A percentile compares a stretch with the other conserved stretches of the same genome.
Evolutionary conservation across 1,140 invertebrate species (phyloP).

Genomic region (Acromyrmex echinatior): DNA sequence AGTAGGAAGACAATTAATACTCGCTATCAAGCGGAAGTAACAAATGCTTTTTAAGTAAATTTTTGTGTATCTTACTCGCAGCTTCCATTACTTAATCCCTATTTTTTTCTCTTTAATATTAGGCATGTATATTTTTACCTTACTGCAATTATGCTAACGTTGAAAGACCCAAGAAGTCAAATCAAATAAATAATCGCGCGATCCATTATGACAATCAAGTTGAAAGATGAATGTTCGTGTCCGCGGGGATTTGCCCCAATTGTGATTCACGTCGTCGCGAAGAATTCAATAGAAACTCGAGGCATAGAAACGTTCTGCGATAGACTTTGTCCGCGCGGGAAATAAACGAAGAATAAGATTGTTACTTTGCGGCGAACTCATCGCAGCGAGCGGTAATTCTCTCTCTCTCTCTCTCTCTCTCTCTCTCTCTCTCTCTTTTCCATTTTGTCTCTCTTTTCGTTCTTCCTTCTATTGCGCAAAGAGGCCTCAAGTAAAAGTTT

Average conservation of each 20-base stretch:
- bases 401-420: conserved; percentile 12
- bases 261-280: conserved; percentile 16
- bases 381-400: background rate
- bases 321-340: conserved; percentile 48
- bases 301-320: conserved; percentile 44
- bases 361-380: conserved; percentile 47
- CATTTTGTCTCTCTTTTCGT: background rate
- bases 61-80: background rate
- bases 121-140: background rate
- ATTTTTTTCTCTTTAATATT: background rate
- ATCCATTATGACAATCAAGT: conserved; percentile 12
- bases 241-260: conserved; percentile 28
- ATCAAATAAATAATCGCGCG: conserved; percentile 25
- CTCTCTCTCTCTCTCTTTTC: background rate
- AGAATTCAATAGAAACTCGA: conserved; percentile 45
- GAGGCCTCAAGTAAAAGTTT: conserved; percentile 37
- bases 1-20: conserved; percentile 14
- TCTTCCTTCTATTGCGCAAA: conserved; percentile 18
- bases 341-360: conserved; percentile 59
- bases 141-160: background rate
- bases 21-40: conserved; percentile 24
- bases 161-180: background rate
- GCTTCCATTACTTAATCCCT: background rate
- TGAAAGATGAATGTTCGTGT: conserved; percentile 32
- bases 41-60: background rate